These are phyloP conservation scores for Carpatolechia fugitivella DNA, from an alignment of 2,888 invertebrate genomes.

Conservation along the genomic window DNA sequence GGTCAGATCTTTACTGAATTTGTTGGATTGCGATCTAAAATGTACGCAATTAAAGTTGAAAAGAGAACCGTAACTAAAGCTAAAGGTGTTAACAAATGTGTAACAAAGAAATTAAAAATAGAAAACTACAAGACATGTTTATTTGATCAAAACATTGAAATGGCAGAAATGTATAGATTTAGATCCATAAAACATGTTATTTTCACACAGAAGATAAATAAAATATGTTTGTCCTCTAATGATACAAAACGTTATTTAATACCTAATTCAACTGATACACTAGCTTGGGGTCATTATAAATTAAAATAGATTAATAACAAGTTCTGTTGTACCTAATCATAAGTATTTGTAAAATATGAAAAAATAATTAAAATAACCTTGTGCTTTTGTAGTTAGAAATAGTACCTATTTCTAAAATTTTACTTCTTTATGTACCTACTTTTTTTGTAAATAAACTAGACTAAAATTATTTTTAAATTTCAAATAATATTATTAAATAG, in stretches of 20 bases:
- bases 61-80: slow-evolving; percentile 25
- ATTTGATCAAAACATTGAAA: slow-evolving; percentile 18
- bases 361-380: too few relatives aligned
- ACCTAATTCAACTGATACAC: slow-evolving; percentile 11
- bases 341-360: too few relatives aligned
- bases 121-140: slow-evolving; percentile 24
- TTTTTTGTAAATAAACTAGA: too few relatives aligned
- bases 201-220: slow-evolving; percentile 27
- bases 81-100: slow-evolving; percentile 27
- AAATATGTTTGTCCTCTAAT: slow-evolving; percentile 20
- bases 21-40: slow-evolving; percentile 21
- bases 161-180: slow-evolving; percentile 21
- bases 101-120: slow-evolving; percentile 21
- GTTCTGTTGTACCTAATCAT: too few relatives aligned
- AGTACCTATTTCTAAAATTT: too few relatives aligned
- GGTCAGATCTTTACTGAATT: slow-evolving; percentile 22
- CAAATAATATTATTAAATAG: too few relatives aligned
- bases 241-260: slow-evolving; percentile 18
- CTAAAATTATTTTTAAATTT: too few relatives aligned
- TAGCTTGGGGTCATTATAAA: slow-evolving; percentile 22
- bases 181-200: slow-evolving; percentile 25
- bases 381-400: too few relatives aligned
- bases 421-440: too few relatives aligned
- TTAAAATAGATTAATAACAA: not conserved
- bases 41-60: slow-evolving; percentile 25